A percentile compares a stretch with the other conserved stretches of the same genome.
Evolutionary conservation across 1,140 invertebrate genomes (phyloP).

Genomic region (Cydia pomonella): DNA sequence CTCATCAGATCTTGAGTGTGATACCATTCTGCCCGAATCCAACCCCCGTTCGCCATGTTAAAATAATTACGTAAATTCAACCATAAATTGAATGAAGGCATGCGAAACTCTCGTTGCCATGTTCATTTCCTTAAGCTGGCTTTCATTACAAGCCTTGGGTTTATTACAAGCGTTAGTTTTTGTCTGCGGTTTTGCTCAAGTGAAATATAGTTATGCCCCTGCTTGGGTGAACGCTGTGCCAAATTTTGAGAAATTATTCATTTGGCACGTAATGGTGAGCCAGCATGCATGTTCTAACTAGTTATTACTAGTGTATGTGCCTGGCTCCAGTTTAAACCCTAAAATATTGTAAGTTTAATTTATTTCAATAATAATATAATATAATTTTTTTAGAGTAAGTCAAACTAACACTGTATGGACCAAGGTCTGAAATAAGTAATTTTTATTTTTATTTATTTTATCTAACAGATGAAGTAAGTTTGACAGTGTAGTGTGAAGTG

Average conservation of each 20-base stretch:
- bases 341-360: too few species aligned
- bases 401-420: too few species aligned
- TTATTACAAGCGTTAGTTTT: constrained; percentile 4
- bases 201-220: not conserved
- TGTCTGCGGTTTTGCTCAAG: not conserved
- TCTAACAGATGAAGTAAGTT: too few species aligned
- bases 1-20: not conserved
- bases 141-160: not conserved
- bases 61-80: constrained; percentile 28
- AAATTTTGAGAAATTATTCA: not conserved
- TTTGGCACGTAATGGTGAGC: not conserved
- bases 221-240: not conserved
- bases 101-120: constrained; percentile 20
- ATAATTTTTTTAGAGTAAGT: too few species aligned
- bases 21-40: not conserved
- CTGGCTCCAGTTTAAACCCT: too few species aligned
- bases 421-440: too few species aligned
- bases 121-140: constrained; percentile 6
- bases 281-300: too few species aligned
- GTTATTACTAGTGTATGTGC: too few species aligned
- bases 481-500: too few species aligned
- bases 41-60: constrained; percentile 3
- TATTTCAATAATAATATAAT: too few species aligned
- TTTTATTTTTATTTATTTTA: too few species aligned
- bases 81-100: constrained; percentile 25